These are phyloP conservation scores for Blastobasis adustella DNA, from an alignment of 2,888 invertebrate species.

Conservation along the genomic window DNA sequence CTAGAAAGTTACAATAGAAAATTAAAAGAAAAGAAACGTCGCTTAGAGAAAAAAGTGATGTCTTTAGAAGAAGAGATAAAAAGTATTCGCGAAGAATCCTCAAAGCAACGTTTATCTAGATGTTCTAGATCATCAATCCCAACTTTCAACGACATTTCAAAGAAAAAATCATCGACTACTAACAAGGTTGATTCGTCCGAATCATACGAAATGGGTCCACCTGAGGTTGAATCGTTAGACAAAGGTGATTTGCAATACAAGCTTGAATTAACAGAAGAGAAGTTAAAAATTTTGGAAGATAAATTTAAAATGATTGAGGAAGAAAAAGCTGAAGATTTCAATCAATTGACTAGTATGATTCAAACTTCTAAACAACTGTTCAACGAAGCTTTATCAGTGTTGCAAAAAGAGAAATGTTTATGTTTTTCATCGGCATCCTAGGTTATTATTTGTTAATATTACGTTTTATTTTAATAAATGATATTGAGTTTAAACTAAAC, in stretches of 20 bases:
- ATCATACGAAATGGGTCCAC: constrained; percentile 36
- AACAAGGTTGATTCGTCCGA: constrained; percentile 44
- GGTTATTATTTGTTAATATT: constrained; percentile 5
- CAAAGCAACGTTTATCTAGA: constrained; percentile 37
- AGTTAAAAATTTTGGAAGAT: constrained; percentile 77
- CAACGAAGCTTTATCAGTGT: constrained; percentile 64
- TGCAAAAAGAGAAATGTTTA: constrained; percentile 58
- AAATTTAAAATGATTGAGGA: constrained; percentile 77
- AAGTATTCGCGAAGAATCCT: constrained; percentile 26
- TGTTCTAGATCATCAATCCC: constrained; percentile 35
- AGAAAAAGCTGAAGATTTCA: constrained; percentile 76
- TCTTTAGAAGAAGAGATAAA: constrained; percentile 42
- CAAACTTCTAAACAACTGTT: constrained; percentile 74
- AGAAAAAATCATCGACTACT: constrained; percentile 37
- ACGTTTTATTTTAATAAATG: neutral
- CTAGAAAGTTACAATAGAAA: constrained; percentile 72
- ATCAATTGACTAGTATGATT: constrained; percentile 70
- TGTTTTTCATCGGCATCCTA: constrained; percentile 36
- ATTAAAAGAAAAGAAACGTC: constrained; percentile 66
- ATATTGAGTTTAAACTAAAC: too few species aligned
- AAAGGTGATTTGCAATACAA: constrained; percentile 59
- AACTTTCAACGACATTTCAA: constrained; percentile 20
- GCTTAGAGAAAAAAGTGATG: constrained; percentile 42
- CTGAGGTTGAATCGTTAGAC: constrained; percentile 40
- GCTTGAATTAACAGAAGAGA: constrained; percentile 79